These are phyloP conservation scores for Drosophila tropicalis DNA, from an alignment of 1,140 invertebrate genomes.

Conservation along the genomic window DNA sequence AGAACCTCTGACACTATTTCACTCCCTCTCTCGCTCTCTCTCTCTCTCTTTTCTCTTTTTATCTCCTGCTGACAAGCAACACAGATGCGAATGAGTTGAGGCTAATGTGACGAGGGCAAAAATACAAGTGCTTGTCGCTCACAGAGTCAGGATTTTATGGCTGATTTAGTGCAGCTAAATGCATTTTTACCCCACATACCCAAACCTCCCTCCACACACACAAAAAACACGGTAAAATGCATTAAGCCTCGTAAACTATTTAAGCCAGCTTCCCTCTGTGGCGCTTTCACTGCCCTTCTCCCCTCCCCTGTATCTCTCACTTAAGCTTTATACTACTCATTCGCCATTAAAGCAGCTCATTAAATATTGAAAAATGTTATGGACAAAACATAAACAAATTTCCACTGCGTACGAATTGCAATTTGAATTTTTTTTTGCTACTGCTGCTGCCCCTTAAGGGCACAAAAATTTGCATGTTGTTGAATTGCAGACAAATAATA, in stretches of 20 bases:
- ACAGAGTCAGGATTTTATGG: slow-evolving; percentile 54
- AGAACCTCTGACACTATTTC: slow-evolving; percentile 23
- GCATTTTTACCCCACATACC: slow-evolving; percentile 34
- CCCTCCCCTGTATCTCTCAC: slow-evolving; percentile 11
- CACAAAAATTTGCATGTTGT: slow-evolving; percentile 52
- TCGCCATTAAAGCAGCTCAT: slow-evolving; percentile 47
- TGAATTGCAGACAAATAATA: slow-evolving; percentile 35
- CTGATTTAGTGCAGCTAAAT: slow-evolving; percentile 56
- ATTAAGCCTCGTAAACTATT: slow-evolving; percentile 54
- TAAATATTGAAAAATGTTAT: slow-evolving; percentile 75
- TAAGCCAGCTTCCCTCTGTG: slow-evolving; percentile 29
- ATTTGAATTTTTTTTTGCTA: slow-evolving; percentile 51
- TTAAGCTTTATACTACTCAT: slow-evolving; percentile 5
- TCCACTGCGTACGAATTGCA: slow-evolving; percentile 42
- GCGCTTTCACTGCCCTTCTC: slow-evolving; percentile 1
- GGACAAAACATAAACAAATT: slow-evolving; percentile 53
- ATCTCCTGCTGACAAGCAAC: slow-evolving; percentile 33
- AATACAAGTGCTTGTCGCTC: slow-evolving; percentile 47
- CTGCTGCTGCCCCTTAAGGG: slow-evolving; percentile 10
- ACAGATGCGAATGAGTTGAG: slow-evolving; percentile 50
- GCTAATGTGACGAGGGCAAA: slow-evolving; percentile 1
- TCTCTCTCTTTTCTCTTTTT: background rate
- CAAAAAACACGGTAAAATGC: slow-evolving; percentile 42
- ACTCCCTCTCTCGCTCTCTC: slow-evolving; percentile 27
- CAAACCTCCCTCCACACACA: slow-evolving; percentile 7